Percentiles rank a stretch among this genome's conserved stretches.
Evolutionary conservation across 2,888 invertebrate species (phyloP).

Genomic region (Oeneis ivallda): DNA sequence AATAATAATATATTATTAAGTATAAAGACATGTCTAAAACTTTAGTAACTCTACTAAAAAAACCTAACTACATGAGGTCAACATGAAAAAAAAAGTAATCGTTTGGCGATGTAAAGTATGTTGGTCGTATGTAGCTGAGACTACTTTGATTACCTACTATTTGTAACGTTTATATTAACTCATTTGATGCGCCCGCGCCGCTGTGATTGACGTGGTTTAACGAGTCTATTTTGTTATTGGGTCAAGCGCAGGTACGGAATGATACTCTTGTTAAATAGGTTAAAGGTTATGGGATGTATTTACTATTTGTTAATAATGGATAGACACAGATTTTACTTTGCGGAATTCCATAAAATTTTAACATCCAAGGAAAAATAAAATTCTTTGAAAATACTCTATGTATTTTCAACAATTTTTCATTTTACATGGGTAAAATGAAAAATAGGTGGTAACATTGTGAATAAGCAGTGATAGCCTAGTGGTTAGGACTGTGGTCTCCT

Average conservation of each 20-base stretch:
- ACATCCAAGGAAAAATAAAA: too few species aligned
- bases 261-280: conserved; percentile 32
- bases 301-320: neutral
- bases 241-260: conserved; percentile 51
- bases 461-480: too few species aligned
- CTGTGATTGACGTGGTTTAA: conserved; percentile 73
- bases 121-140: conserved; percentile 49
- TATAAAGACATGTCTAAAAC: neutral
- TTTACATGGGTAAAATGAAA: too few species aligned
- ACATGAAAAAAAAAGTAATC: conserved; percentile 53
- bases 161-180: conserved; percentile 77
- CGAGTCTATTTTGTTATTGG: conserved; percentile 70
- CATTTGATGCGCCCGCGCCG: conserved; percentile 57
- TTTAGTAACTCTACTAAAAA: conserved; percentile 46
- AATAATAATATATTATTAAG: too few species aligned
- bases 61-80: conserved; percentile 52
- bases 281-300: conserved; percentile 9
- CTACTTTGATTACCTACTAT: conserved; percentile 75
- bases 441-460: too few species aligned
- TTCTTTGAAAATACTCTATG: too few species aligned
- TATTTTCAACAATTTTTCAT: too few species aligned
- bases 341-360: too few species aligned
- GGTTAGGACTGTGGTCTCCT: too few species aligned
- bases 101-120: conserved; percentile 54
- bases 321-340: too few species aligned